Evolutionary conservation across 2,113 vertebrate species (phyloP).

Genomic region (Monopterus albus): DNA sequence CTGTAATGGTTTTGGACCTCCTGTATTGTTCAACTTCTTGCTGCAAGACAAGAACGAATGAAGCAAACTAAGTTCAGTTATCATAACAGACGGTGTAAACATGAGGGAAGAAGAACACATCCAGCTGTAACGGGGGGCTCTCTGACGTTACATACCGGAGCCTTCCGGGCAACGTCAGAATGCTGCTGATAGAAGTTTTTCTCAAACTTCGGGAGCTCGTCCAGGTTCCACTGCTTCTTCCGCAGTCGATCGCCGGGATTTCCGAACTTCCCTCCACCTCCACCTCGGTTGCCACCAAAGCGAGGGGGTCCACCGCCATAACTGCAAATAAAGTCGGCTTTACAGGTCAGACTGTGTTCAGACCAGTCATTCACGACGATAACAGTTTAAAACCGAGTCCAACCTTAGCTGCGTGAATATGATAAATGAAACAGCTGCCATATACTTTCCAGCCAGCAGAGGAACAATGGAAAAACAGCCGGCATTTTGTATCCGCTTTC

Average conservation of each 20-base stretch:
- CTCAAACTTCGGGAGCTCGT: slow-evolving; percentile 97
- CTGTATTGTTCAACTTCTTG: slow-evolving; percentile 96
- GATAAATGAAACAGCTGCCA: slow-evolving; percentile 82
- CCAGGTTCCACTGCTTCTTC: slow-evolving; percentile 98
- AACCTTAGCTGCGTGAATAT: slow-evolving; percentile 76
- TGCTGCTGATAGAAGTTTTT: slow-evolving; percentile 98
- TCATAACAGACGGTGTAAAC: too few species aligned
- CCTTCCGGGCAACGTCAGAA: slow-evolving; percentile 87
- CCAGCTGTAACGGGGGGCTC: slow-evolving; percentile 31
- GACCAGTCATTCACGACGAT: too few species aligned
- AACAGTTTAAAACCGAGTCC: accelerated
- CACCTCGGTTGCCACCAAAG: slow-evolving; percentile 91
- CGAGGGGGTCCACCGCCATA: slow-evolving; percentile 90
- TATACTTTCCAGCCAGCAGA: slow-evolving; percentile 86
- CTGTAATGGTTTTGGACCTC: slow-evolving; percentile 90
- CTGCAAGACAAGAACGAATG: slow-evolving; percentile 71
- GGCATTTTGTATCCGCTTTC: slow-evolving; percentile 90
- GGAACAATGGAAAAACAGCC: slow-evolving; percentile 91
- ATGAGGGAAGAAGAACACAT: too few species aligned
- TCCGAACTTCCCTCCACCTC: slow-evolving; percentile 91
- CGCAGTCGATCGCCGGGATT: slow-evolving; percentile 95
- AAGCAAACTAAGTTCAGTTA: too few species aligned
- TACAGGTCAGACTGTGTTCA: not conserved
- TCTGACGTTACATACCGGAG: slow-evolving; percentile 79
- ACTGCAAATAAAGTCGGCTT: slow-evolving; percentile 60